Percentiles rank a stretch among this genome's conserved stretches.
phyloP scores from a whole-genome alignment of 2,888 invertebrate species.

The Eretmocerus hayati region DNA sequence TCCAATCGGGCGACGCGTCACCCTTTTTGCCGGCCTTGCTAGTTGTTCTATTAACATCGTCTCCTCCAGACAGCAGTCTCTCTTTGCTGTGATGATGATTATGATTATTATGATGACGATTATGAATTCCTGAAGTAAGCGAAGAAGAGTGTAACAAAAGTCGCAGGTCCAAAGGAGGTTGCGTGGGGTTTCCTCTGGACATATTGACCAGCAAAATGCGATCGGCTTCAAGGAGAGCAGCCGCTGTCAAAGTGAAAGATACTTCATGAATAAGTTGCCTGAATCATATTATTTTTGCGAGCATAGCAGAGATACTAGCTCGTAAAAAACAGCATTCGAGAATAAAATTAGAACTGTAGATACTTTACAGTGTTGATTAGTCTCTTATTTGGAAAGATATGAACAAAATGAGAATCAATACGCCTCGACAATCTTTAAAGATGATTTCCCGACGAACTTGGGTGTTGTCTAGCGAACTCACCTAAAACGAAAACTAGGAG shows the following conservation, averaged over 20 bases:
- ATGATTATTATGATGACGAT: conserved; percentile 2
- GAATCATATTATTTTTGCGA: no score
- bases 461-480: background rate
- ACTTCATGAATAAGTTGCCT: no score
- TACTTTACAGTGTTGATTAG: no score
- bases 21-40: conserved; percentile 29
- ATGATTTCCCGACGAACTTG: background rate
- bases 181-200: conserved; percentile 51
- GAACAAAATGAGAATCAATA: background rate
- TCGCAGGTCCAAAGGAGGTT: conserved; percentile 59
- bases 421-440: background rate
- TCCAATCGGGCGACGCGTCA: conserved; percentile 35
- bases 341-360: no score
- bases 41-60: conserved; percentile 38
- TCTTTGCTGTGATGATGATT: conserved; percentile 19
- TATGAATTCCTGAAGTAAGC: conserved; percentile 27
- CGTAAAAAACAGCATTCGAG: no score
- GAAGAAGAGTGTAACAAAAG: conserved; percentile 43
- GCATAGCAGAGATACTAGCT: no score
- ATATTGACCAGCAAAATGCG: conserved; percentile 54
- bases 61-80: conserved; percentile 9
- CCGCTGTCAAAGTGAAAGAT: conserved; percentile 39
- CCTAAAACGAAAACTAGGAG: conserved; percentile 57
- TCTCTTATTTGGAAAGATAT: no score
- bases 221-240: conserved; percentile 67